Base-by-base conservation (phyloP, 2,888 invertebrate genomes). In the Archaeoteleia sp. region DNA sequence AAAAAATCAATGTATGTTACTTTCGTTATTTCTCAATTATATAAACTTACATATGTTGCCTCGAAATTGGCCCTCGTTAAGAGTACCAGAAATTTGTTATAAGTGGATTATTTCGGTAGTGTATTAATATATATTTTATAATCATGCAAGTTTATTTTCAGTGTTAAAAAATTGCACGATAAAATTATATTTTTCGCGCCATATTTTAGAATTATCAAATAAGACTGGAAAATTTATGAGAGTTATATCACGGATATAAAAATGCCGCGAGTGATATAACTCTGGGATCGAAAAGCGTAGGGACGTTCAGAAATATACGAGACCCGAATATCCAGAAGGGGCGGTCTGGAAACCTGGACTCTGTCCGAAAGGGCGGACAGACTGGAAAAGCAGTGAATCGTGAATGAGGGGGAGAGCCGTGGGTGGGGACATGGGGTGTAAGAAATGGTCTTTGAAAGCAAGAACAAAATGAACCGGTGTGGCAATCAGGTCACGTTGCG, bases 241-340 rank as follows among this genome's bases (percentile, higher is more conserved):
- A 13, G 27, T 13, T 10, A 37, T 1, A 49, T 20, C 10, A n/a
- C n/a, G n/a, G 43, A 23, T 32, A 34, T 40, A 54, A 55, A 67
- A 67, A 62, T 40, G 40, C 10, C 9, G 20, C 62, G 29, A 25
- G 42, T 51, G 55, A 53, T 51, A 60, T 66, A 58, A 65, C 46
- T 51, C 30, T 39, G 32, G 25, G 39, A 51, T 61, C 61, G 61
- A 17, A 46, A 45, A 55, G 53, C 48, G 48, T 46, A 53, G 53
- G 40, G 37, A 40, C 54, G 43, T 32, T 61, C 34, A 45, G 58
- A 74, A 75, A 79, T 76, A 78, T 78, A 78, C 74, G 78, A 70
- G 70, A 69, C 73, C 70, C 70, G 70, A 75, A 75, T 78, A 81
- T 78, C 80, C 74, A 69, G 72, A 80, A 79, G 55, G 70, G 81